Percentiles rank a stretch among this genome's conserved stretches.
Evolutionary conservation across 2,113 vertebrate species (phyloP).

Genomic region (Elanus axillaris): DNA sequence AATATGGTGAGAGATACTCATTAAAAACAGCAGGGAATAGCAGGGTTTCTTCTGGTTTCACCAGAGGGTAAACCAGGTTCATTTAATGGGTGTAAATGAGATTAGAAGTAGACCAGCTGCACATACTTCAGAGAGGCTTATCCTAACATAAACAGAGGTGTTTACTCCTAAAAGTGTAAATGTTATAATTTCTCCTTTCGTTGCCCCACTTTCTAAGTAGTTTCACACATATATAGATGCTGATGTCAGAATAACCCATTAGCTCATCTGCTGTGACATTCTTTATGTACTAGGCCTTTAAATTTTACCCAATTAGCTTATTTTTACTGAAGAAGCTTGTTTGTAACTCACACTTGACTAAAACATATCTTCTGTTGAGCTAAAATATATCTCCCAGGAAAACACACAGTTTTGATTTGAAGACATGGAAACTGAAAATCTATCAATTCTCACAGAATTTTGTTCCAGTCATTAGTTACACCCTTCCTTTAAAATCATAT

Average conservation of each 20-base stretch:
- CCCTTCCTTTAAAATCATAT: not conserved
- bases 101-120: not conserved
- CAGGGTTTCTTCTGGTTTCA: not conserved
- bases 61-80: not conserved
- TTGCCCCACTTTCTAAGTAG: not conserved
- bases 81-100: not conserved
- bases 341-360: not conserved
- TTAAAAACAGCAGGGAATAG: slow-evolving; percentile 21
- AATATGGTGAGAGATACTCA: not conserved
- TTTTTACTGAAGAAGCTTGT: not conserved
- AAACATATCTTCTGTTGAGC: not conserved
- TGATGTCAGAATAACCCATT: not conserved
- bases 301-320: not conserved
- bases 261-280: not conserved
- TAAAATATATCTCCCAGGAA: not conserved
- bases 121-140: not conserved
- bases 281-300: not conserved
- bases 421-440: not conserved
- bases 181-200: not conserved
- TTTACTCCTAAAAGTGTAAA: not conserved
- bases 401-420: not conserved
- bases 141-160: not conserved
- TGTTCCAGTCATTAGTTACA: not conserved
- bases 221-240: not conserved
- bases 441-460: not conserved